Percentiles rank a stretch among this genome's conserved stretches.
These are phyloP conservation scores for Enteromius viviparus DNA, from an alignment of 2,797 vertebrate genomes.

Conservation along the genomic window DNA sequence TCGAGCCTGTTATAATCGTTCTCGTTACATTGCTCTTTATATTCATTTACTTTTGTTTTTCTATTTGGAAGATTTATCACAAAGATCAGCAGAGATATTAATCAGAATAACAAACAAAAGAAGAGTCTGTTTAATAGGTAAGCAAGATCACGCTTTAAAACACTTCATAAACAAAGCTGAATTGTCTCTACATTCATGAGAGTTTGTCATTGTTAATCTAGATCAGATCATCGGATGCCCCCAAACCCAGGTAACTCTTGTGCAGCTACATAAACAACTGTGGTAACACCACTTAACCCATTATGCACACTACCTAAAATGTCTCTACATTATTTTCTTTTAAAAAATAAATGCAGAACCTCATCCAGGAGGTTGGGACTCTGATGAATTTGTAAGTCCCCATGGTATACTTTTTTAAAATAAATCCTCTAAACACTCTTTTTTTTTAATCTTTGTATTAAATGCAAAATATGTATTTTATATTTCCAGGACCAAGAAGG, in stretches of 20 bases:
- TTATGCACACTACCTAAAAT: conserved; percentile 15
- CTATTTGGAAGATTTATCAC: conserved; percentile 79
- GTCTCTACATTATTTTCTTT: neutral
- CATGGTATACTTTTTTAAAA: neutral
- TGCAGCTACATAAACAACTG: conserved; percentile 12
- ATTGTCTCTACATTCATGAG: neutral
- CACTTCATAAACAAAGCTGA: neutral
- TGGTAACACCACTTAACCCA: neutral
- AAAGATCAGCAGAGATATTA: conserved; percentile 73
- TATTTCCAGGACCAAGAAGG: conserved; percentile 68
- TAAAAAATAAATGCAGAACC: neutral
- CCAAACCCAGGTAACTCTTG: conserved; percentile 66
- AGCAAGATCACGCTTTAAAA: conserved; percentile 8
- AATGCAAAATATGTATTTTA: neutral
- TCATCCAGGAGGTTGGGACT: conserved; percentile 60
- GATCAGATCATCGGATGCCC: conserved; percentile 54
- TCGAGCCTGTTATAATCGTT: neutral
- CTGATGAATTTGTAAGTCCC: conserved; percentile 76
- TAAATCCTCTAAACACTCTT: neutral
- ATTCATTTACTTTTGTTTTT: neutral
- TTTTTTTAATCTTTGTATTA: neutral
- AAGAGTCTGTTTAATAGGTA: conserved; percentile 59
- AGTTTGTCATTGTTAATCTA: conserved; percentile 44
- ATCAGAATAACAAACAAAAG: conserved; percentile 51
- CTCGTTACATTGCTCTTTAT: neutral